Base-by-base conservation (phyloP, 2,888 invertebrate genomes). In the Andrena camellia region DNA sequence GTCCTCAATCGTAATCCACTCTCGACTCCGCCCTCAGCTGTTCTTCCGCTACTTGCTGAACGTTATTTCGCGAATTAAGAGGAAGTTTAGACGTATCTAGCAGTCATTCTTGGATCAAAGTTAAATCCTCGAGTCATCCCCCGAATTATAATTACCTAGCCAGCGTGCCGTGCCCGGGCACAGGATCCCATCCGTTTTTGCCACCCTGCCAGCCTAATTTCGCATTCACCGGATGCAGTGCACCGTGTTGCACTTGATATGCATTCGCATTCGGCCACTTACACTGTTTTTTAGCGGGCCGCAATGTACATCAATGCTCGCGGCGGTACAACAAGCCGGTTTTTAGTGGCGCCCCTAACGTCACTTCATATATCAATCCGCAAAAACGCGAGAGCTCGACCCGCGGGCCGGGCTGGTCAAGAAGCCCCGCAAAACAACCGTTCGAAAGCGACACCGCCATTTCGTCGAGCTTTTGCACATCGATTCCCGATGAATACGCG, bases 311-410 rank as follows among this genome's bases (percentile, higher is more conserved):
- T 84, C 78, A 52, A 86, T 86, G 81, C 77, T 70, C 70, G 66
- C 48, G 57, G 67, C 74, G 77, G 74, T 81, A 67, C 68, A 60
- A 71, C 68, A 60, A 60, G 57, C 29, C 17, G 66, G 73, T 81
- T 84, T 85, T 88, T 82, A 69, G 74, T 33, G 23, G 42, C 20
- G 8, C 60, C 72, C 60, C 68, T 79, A 84, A 83, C 84, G 81
- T 81, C 84, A 75, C 86, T 86, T 86, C 84, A 80, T 86, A 86
- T 81, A 84, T 88, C 88, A 84, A 76, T 64, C 64, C 59, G 76
- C 78, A 86, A 83, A 86, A 88, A 86, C 80, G 50, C 4, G 76
- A 59, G 72, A 76, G 76, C 73, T 78, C 70, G 73, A 59, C 57
- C 35, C 76, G 10, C 54, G 67, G 8, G 23, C 57, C 63, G 31